phyloP scores from a whole-genome alignment of 53 echinoderm and acorn worm species.

The Antedon mediterranea region DNA sequence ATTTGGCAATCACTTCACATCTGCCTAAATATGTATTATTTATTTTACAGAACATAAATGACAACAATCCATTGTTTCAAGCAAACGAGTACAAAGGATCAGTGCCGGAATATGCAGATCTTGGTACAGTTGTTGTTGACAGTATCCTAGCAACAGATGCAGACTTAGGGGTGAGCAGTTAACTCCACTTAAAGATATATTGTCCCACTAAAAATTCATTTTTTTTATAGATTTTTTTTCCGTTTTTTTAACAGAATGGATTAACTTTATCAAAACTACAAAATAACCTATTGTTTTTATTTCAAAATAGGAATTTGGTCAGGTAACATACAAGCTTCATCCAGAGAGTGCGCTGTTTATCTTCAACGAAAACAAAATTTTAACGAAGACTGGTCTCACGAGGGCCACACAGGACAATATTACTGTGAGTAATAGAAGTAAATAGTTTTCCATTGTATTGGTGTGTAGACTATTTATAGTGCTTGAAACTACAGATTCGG shows the following conservation, averaged over 20 bases:
- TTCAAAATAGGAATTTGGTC: conserved; percentile 7
- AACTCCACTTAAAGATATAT: no score
- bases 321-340: conserved; percentile 32
- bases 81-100: conserved; percentile 40
- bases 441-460: no score
- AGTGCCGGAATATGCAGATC: conserved; percentile 32
- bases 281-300: no score
- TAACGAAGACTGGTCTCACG: background rate
- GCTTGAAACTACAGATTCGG: no score
- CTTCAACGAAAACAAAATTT: conserved; percentile 14
- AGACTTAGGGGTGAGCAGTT: conserved; percentile 30
- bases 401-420: background rate
- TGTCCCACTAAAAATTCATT: no score
- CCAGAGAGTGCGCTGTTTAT: conserved; percentile 41
- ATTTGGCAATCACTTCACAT: no score
- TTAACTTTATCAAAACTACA: no score
- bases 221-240: no score
- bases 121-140: conserved; percentile 39
- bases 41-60: conserved; percentile 60
- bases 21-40: no score
- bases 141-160: conserved; percentile 50
- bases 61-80: conserved; percentile 51
- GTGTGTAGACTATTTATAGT: no score
- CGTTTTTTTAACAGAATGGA: no score
- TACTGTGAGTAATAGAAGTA: background rate